Conservation (phyloP, 2,113 vertebrate species). For the Mustela lutreola region DNA sequence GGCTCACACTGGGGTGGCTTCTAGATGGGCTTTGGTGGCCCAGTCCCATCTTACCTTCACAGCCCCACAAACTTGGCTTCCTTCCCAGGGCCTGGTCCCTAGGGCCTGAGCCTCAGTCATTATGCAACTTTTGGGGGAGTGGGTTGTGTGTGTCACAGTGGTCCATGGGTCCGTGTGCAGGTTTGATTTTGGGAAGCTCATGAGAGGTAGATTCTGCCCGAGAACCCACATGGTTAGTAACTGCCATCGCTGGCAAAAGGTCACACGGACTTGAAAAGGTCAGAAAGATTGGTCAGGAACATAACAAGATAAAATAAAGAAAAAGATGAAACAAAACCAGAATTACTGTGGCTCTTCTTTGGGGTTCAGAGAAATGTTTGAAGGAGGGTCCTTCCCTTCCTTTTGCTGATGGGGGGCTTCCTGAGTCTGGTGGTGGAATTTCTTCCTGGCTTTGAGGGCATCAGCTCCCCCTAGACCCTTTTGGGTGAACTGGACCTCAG, state of each 20-base stretch:
- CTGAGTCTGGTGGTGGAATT: not conserved
- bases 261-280: not conserved
- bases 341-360: not conserved
- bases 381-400: not conserved
- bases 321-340: not conserved
- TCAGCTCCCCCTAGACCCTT: not conserved
- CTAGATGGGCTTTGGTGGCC: rapidly evolving
- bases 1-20: not conserved
- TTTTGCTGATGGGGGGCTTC: not conserved
- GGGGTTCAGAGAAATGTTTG: not conserved
- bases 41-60: not conserved
- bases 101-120: not conserved
- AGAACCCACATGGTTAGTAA: not conserved
- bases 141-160: not conserved
- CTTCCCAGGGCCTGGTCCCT: not conserved
- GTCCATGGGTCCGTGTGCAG: not conserved
- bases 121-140: not conserved
- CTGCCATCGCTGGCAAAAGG: not conserved
- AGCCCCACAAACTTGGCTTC: rapidly evolving
- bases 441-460: not conserved
- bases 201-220: not conserved
- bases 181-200: not conserved
- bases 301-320: not conserved
- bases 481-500: not conserved
- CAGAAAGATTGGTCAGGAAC: conserved; percentile 23